Percentiles rank a stretch among this genome's conserved stretches.
phyloP scores from a whole-genome alignment of 2,797 vertebrate genomes.

The Dallia pectoralis region DNA sequence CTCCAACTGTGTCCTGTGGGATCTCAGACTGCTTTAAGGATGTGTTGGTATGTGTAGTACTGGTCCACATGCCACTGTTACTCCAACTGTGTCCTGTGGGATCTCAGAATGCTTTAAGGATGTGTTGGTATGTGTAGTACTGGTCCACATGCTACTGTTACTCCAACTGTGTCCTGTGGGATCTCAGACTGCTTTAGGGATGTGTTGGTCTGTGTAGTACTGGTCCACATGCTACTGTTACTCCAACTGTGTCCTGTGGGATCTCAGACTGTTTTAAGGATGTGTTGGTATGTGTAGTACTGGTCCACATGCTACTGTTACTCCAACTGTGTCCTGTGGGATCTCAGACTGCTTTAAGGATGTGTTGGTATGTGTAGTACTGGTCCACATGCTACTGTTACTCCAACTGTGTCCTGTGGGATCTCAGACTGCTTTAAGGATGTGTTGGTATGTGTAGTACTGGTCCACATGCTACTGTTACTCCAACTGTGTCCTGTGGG shows the following conservation, averaged over 20 bases:
- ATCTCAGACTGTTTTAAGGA: slow-evolving; percentile 65
- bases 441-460: slow-evolving; percentile 38
- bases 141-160: slow-evolving; percentile 33
- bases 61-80: slow-evolving; percentile 33
- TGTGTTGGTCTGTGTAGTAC: slow-evolving; percentile 39
- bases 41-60: slow-evolving; percentile 38
- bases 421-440: slow-evolving; percentile 66
- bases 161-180: slow-evolving; percentile 74
- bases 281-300: slow-evolving; percentile 38
- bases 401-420: slow-evolving; percentile 74
- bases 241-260: slow-evolving; percentile 74
- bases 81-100: slow-evolving; percentile 74
- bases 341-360: slow-evolving; percentile 66
- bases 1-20: slow-evolving; percentile 74
- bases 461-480: slow-evolving; percentile 33
- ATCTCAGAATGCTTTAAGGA: slow-evolving; percentile 65
- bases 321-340: slow-evolving; percentile 74
- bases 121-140: slow-evolving; percentile 38
- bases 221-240: slow-evolving; percentile 33
- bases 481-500: slow-evolving; percentile 74
- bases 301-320: slow-evolving; percentile 33
- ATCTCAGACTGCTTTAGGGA: slow-evolving; percentile 65
- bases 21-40: slow-evolving; percentile 66
- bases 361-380: slow-evolving; percentile 38
- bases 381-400: slow-evolving; percentile 33